These are phyloP conservation scores for Unio delphinus DNA, from an alignment of 2,888 invertebrate species.

Conservation along the genomic window DNA sequence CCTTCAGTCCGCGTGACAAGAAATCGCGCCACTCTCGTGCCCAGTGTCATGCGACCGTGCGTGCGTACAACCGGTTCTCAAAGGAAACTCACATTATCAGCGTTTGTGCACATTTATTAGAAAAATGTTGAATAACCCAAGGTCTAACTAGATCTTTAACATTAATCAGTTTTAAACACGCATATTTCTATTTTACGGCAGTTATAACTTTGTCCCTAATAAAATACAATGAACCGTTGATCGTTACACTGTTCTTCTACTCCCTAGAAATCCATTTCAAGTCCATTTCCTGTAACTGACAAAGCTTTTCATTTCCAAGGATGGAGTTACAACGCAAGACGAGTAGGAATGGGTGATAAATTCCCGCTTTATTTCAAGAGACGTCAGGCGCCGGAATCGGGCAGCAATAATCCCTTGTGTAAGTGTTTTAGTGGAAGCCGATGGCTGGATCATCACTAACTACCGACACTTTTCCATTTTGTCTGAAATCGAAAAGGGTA, in stretches of 20 bases:
- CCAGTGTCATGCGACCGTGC: slow-evolving; percentile 12
- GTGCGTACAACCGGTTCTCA: slow-evolving; percentile 5
- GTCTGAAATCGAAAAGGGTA: slow-evolving; percentile 15
- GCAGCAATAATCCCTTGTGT: slow-evolving; percentile 19
- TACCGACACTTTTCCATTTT: too few species aligned
- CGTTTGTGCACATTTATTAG: too few species aligned
- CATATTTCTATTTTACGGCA: too few species aligned
- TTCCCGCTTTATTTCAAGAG: slow-evolving; percentile 19
- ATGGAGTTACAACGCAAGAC: slow-evolving; percentile 29
- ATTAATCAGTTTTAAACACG: too few species aligned
- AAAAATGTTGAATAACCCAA: too few species aligned
- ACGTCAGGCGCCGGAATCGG: slow-evolving; percentile 29
- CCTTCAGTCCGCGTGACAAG: slow-evolving; percentile 1
- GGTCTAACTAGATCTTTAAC: too few species aligned
- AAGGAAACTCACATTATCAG: neutral
- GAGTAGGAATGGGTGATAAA: slow-evolving; percentile 30
- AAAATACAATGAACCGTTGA: too few species aligned
- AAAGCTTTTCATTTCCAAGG: slow-evolving; percentile 13
- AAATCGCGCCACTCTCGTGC: slow-evolving; percentile 5
- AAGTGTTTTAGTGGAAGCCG: slow-evolving; percentile 30
- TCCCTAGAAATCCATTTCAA: slow-evolving; percentile 27
- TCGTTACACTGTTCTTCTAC: slow-evolving; percentile 8
- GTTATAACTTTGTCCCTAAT: too few species aligned
- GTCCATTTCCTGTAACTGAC: slow-evolving; percentile 39
- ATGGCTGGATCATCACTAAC: too few species aligned